These are phyloP conservation scores for Nephrocerus scutellatus DNA, from an alignment of 2,888 invertebrate species.

Conservation along the genomic window DNA sequence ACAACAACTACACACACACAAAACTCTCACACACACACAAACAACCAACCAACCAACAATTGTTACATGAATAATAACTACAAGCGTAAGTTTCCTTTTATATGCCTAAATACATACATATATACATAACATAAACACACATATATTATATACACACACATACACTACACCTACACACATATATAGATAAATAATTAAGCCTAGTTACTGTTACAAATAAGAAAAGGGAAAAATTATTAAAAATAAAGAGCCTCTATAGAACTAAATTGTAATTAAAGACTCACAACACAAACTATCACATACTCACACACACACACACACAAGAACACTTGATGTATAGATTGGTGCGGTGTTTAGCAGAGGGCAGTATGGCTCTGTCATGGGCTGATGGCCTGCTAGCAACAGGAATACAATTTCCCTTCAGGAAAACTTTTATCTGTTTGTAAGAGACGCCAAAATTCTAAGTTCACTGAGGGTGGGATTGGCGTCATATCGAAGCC, in stretches of 20 bases:
- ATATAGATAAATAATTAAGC: conserved; percentile 19
- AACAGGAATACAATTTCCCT: too few species aligned
- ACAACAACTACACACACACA: conserved; percentile 7
- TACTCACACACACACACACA: neutral
- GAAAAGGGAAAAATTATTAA: conserved; percentile 2
- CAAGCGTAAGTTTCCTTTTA: neutral
- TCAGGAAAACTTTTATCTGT: too few species aligned
- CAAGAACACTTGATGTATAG: too few species aligned
- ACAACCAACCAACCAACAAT: conserved; percentile 8
- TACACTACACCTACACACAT: neutral
- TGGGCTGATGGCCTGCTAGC: too few species aligned
- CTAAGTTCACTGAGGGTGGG: too few species aligned
- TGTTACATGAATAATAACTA: conserved; percentile 7
- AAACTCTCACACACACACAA: conserved; percentile 17
- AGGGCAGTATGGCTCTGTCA: too few species aligned
- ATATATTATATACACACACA: neutral
- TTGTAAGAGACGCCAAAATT: too few species aligned
- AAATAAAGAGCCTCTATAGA: neutral
- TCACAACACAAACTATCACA: conserved; percentile 1
- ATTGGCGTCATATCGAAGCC: too few species aligned
- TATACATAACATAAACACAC: conserved; percentile 1
- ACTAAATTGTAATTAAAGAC: conserved; percentile 1
- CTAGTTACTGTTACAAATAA: conserved; percentile 12
- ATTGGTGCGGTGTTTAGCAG: too few species aligned
- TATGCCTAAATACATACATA: neutral